Percentiles rank a stretch among this genome's conserved stretches.
These are phyloP conservation scores for Hippopotamyrus pictus DNA, from an alignment of 2,797 vertebrate genomes.

Conservation along the genomic window DNA sequence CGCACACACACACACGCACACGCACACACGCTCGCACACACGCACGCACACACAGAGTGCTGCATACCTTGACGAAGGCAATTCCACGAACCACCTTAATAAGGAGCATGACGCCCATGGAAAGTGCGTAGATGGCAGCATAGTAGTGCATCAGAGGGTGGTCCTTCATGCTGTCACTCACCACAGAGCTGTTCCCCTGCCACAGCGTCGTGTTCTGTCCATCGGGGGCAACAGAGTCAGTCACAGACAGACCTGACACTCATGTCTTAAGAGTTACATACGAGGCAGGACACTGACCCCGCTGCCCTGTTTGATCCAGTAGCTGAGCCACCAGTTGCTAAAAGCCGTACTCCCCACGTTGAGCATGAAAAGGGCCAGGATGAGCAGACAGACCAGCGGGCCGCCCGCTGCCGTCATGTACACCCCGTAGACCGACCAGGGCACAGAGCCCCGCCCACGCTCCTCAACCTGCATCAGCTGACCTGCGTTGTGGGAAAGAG, in stretches of 20 bases:
- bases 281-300: slow-evolving; percentile 63
- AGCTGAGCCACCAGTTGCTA: slow-evolving; percentile 92
- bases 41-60: neutral
- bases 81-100: slow-evolving; percentile 79
- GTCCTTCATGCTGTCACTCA: slow-evolving; percentile 81
- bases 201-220: slow-evolving; percentile 70
- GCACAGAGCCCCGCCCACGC: slow-evolving; percentile 75
- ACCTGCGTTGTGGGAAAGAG: slow-evolving; percentile 47
- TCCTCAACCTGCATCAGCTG: slow-evolving; percentile 75
- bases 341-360: slow-evolving; percentile 86
- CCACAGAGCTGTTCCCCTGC: slow-evolving; percentile 63
- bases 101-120: slow-evolving; percentile 82
- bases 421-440: slow-evolving; percentile 73
- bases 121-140: slow-evolving; percentile 75
- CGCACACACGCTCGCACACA: neutral
- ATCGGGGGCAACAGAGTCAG: neutral
- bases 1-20: neutral
- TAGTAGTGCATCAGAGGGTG: slow-evolving; percentile 83
- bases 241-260: neutral
- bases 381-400: slow-evolving; percentile 71
- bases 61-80: slow-evolving; percentile 79
- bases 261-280: neutral
- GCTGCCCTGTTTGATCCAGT: slow-evolving; percentile 91
- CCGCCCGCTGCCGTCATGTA: slow-evolving; percentile 84
- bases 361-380: slow-evolving; percentile 76